Conservation (phyloP, 2,888 invertebrate species). For the Gastrophysa polygoni region DNA sequence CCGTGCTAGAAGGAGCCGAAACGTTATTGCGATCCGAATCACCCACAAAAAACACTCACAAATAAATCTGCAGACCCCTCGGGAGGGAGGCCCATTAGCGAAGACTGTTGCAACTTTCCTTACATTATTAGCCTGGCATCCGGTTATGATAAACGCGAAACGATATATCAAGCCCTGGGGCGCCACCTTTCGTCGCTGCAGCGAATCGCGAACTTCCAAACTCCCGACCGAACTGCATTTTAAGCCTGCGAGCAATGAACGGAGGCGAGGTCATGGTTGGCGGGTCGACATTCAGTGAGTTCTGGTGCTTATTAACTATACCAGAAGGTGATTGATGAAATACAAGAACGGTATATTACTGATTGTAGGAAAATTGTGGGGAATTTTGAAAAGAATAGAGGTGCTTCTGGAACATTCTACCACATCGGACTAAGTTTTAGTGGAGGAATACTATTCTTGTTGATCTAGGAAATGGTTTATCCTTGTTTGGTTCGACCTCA, state of each 20-base stretch:
- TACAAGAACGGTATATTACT: no score
- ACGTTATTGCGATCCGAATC: not conserved
- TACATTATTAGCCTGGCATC: conserved; percentile 31
- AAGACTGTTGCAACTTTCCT: conserved; percentile 30
- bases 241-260: conserved; percentile 17
- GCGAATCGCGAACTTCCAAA: conserved; percentile 25
- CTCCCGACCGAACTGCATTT: conserved; percentile 13
- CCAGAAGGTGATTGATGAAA: not conserved
- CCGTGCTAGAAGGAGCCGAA: no score
- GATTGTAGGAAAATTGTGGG: no score
- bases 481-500: no score
- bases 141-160: conserved; percentile 29
- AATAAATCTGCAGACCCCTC: not conserved
- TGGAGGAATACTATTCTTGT: no score
- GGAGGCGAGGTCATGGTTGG: not conserved
- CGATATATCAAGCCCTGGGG: conserved; percentile 27
- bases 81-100: conserved; percentile 23
- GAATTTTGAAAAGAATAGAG: no score
- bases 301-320: not conserved
- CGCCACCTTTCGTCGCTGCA: conserved; percentile 21
- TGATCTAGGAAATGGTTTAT: no score
- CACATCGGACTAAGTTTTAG: no score
- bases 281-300: not conserved
- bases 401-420: no score
- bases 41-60: not conserved